Percentiles rank a stretch among this genome's conserved stretches.
Conservation (phyloP, 2,797 vertebrate species). For the Xyrichtys novacula region DNA sequence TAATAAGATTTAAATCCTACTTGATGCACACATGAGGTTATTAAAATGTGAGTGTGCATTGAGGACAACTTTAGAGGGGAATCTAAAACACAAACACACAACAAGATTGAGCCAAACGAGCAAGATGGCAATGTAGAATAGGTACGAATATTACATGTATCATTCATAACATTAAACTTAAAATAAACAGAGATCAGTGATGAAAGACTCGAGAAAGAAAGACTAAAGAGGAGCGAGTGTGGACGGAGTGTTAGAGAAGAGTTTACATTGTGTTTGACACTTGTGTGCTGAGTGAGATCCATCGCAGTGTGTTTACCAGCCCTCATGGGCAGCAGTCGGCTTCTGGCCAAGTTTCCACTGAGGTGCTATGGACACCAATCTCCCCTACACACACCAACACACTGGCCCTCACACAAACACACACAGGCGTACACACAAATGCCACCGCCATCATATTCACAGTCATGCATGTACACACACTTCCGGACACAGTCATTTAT, state of each 20-base stretch:
- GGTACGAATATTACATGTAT: background rate
- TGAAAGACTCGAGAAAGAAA: slow-evolving; percentile 16
- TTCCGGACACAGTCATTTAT: slow-evolving; percentile 42
- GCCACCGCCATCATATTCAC: slow-evolving; percentile 7
- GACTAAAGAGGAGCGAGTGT: slow-evolving; percentile 20
- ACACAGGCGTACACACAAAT: slow-evolving; percentile 26
- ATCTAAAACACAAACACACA: background rate
- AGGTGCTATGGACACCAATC: slow-evolving; percentile 54
- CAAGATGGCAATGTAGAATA: too few species aligned
- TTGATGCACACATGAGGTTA: slow-evolving; percentile 13
- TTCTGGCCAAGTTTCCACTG: slow-evolving; percentile 76
- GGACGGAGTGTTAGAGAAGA: slow-evolving; percentile 65
- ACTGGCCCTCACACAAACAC: slow-evolving; percentile 15
- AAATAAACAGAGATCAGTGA: slow-evolving; percentile 13
- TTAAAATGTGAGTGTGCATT: slow-evolving; percentile 15
- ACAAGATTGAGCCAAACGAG: background rate
- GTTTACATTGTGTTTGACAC: slow-evolving; percentile 76
- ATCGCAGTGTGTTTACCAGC: slow-evolving; percentile 71
- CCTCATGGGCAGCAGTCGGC: slow-evolving; percentile 68
- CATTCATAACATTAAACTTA: background rate
- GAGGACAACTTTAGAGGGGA: slow-evolving; percentile 4
- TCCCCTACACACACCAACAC: slow-evolving; percentile 23
- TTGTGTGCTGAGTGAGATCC: slow-evolving; percentile 68
- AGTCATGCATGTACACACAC: slow-evolving; percentile 22
- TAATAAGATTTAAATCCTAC: background rate